A percentile compares a stretch with the other conserved stretches of the same genome.
phyloP scores from a whole-genome alignment of 92 coral and sea anemone species.

The Phenganax marumi region DNA sequence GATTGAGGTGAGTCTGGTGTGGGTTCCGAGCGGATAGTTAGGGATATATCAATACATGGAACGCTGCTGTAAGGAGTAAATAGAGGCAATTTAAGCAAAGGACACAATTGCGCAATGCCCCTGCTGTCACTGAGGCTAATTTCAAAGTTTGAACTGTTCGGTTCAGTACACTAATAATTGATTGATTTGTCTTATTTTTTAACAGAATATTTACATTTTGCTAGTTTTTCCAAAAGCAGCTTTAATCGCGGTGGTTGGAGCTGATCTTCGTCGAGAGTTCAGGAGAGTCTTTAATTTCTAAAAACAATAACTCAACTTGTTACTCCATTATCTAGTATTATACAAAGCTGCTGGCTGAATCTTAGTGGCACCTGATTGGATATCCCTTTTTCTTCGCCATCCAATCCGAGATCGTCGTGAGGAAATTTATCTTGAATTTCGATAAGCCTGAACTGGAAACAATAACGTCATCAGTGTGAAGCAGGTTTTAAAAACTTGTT shows the following conservation, averaged over 20 bases:
- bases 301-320: background rate
- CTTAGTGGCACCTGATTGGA: conserved; percentile 64
- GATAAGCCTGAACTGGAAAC: conserved; percentile 72
- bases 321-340: background rate
- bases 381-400: conserved; percentile 65
- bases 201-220: conserved; percentile 2
- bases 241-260: conserved; percentile 82
- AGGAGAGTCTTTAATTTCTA: background rate
- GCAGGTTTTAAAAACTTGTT: background rate
- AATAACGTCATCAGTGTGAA: conserved; percentile 6
- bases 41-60: conserved; percentile 41
- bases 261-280: conserved; percentile 79
- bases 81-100: background rate
- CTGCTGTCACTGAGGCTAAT: background rate
- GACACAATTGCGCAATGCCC: background rate
- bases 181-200: background rate
- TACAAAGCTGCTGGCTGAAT: background rate
- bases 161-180: background rate
- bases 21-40: conserved; percentile 57
- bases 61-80: conserved; percentile 8
- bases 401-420: conserved; percentile 80
- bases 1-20: conserved; percentile 45
- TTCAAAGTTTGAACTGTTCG: background rate
- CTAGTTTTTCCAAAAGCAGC: conserved; percentile 72
- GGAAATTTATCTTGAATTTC: conserved; percentile 97